Evolutionary conservation across 2,113 vertebrate species (phyloP).

Genomic region (Peromyscus californicus): DNA sequence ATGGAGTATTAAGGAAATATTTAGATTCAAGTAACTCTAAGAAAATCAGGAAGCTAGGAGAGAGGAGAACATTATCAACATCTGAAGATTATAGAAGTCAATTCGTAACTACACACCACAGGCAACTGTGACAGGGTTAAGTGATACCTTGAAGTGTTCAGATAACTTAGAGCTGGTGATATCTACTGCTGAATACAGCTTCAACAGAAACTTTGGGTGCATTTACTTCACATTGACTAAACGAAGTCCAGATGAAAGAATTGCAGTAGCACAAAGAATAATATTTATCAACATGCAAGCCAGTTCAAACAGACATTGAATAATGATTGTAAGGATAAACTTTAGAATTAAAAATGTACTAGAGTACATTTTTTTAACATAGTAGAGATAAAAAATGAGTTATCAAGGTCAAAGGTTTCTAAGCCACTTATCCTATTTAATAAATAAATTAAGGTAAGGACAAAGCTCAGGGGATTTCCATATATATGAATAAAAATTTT

Average conservation of each 20-base stretch:
- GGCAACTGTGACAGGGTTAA: neutral
- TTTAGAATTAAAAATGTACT: neutral
- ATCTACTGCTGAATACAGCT: neutral
- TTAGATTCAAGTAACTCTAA: neutral
- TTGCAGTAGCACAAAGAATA: neutral
- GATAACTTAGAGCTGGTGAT: neutral
- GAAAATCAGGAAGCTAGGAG: neutral
- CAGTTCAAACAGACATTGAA: neutral
- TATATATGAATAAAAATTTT: neutral
- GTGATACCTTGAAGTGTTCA: neutral
- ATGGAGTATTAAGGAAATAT: neutral
- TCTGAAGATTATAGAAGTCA: neutral
- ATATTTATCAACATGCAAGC: neutral
- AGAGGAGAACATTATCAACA: neutral
- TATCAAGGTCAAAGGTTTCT: neutral
- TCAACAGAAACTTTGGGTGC: neutral
- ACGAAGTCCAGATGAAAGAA: neutral
- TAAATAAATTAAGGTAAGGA: neutral
- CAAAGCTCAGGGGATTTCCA: neutral
- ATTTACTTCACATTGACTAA: neutral
- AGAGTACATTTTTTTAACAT: neutral
- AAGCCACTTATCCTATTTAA: neutral
- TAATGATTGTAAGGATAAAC: neutral
- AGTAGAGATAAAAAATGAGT: neutral
- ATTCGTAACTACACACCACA: neutral